Evolutionary conservation across 1,140 invertebrate species (phyloP), one percentile per base, ranked within the genome.

Genomic region (Drosophila ficusphila): DNA sequence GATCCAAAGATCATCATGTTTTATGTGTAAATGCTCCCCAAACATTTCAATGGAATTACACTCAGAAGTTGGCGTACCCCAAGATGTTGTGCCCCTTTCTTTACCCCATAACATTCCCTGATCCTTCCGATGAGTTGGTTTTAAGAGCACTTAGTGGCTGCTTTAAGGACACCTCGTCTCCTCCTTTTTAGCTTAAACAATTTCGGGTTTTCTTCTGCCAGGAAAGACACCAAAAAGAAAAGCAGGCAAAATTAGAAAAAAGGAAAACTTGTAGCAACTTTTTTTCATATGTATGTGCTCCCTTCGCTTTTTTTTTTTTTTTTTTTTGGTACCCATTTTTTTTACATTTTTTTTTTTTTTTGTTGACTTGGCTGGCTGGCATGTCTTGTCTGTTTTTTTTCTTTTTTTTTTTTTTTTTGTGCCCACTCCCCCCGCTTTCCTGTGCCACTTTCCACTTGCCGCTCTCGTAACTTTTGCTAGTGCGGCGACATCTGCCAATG

Each of bases 401-500:
- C n/a, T 18, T 31, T 21, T 58, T 57, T 25, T 57, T 57, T 3
- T 21, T 41, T 18, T 62, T 21, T 25, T 21, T 38, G 29, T 36
- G 34, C 12, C n/a, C 38, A 46, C 61, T 44, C 48, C 41, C 41
- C 41, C 25, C 27, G n/a, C 36, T 34, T 49, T 49, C 25, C 44
- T 41, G 44, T 67, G 44, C 62, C 44, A 67, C 60, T 67, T 67
- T 67, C 62, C 62, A 67, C 54, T 69, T 69, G 61, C 47, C 21
- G 51, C 48, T 41, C 73, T 76, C 44, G 67, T 81, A 86, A 85
- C 81, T 85, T 85, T 85, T 86, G 76, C 62, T 85, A 74, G 76
- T 79, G 81, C 81, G 81, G 81, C 81, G 81, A 85, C 81, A 85
- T 85, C 81, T 85, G 81, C 81, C 81, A 85, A 85, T 85, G 81